These are phyloP conservation scores for Promerops cafer DNA, from an alignment of 2,113 vertebrate genomes.

Conservation along the genomic window DNA sequence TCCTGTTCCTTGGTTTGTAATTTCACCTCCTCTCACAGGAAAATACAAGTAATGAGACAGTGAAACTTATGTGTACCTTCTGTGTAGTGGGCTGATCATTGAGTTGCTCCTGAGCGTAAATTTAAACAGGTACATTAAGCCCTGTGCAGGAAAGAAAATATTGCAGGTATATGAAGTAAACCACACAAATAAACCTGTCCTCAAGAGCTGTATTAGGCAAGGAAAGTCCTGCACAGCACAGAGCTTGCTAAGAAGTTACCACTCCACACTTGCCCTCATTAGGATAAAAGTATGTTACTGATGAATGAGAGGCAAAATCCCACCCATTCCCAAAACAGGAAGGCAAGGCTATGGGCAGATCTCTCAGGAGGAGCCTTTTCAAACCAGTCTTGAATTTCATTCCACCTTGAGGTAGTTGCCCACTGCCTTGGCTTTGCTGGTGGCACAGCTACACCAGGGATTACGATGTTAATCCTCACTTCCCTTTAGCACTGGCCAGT, in stretches of 20 bases:
- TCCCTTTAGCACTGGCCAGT: not conserved
- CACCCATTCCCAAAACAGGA: not conserved
- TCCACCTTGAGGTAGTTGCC: not conserved
- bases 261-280: not conserved
- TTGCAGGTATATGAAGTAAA: not conserved
- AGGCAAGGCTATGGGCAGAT: not conserved
- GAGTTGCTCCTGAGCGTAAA: not conserved
- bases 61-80: not conserved
- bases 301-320: not conserved
- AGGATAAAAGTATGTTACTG: not conserved
- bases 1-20: not conserved
- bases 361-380: not conserved
- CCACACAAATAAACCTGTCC: not conserved
- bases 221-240: not conserved
- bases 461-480: not conserved
- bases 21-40: not conserved
- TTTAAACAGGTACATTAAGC: not conserved
- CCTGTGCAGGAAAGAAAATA: not conserved
- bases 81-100: not conserved
- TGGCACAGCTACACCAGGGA: not conserved
- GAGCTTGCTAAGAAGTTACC: not conserved
- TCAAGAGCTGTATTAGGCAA: not conserved
- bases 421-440: not conserved
- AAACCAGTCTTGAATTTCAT: not conserved
- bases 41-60: not conserved